Conservation (phyloP, 1,140 invertebrate species). For the Bilobella aurantiaca region DNA sequence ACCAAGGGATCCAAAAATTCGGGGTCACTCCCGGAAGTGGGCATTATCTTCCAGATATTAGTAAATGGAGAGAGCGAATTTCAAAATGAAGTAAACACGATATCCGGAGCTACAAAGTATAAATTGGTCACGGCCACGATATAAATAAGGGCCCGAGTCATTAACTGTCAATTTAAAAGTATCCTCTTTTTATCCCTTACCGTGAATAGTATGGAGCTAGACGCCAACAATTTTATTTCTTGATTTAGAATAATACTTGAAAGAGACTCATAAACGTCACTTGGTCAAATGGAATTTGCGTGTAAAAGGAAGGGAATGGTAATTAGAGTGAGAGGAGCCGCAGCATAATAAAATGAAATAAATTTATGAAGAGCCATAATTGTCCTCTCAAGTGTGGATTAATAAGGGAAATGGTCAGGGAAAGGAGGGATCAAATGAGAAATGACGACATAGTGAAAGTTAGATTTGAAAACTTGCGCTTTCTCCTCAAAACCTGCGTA, state of each 20-base stretch:
- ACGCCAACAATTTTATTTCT: neutral
- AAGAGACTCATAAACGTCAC: neutral
- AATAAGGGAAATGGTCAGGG: constrained; percentile 5
- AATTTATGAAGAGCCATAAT: constrained; percentile 5
- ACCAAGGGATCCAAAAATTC: neutral
- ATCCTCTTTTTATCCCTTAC: too few species aligned
- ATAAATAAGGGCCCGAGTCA: neutral
- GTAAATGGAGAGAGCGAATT: neutral
- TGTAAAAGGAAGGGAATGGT: constrained; percentile 6
- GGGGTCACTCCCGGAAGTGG: neutral
- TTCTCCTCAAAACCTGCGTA: neutral
- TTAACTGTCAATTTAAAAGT: constrained; percentile 3
- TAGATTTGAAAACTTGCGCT: neutral
- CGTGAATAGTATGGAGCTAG: too few species aligned
- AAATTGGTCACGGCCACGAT: neutral
- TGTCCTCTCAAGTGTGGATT: neutral
- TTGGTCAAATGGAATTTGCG: neutral
- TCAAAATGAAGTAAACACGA: neutral
- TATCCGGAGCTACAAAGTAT: neutral
- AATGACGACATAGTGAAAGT: neutral
- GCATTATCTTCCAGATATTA: neutral
- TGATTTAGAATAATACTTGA: neutral
- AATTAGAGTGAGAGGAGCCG: neutral
- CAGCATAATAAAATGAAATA: neutral
- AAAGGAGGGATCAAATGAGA: neutral